Conservation (phyloP, 2,888 invertebrate species). For the Phyllotreta cruciferae region DNA sequence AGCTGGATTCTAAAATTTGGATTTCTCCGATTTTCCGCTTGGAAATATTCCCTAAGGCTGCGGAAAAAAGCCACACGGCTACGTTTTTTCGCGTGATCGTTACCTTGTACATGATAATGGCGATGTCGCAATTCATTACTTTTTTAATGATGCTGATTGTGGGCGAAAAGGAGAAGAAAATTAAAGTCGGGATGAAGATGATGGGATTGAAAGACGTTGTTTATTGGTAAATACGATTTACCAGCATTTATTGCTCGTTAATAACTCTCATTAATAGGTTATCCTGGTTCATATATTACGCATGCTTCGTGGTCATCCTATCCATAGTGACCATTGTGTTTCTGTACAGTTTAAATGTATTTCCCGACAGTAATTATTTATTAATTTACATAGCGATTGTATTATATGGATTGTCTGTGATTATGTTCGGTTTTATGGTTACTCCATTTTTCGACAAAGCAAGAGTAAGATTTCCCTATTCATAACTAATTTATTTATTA, state of each 20-base stretch:
- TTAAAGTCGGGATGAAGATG: constrained; percentile 86
- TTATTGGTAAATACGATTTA: constrained; percentile 70
- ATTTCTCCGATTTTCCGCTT: constrained; percentile 68
- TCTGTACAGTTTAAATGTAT: constrained; percentile 74
- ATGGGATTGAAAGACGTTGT: constrained; percentile 83
- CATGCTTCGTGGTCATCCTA: constrained; percentile 71
- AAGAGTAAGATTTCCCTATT: constrained; percentile 64
- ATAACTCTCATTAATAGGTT: constrained; percentile 66
- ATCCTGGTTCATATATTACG: constrained; percentile 83
- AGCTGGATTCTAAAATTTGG: background rate
- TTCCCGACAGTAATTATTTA: constrained; percentile 78
- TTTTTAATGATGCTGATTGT: constrained; percentile 82
- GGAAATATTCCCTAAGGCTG: constrained; percentile 76
- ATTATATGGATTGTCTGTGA: constrained; percentile 80
- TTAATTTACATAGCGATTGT: constrained; percentile 79
- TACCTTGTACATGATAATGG: constrained; percentile 85
- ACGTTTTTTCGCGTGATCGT: constrained; percentile 75
- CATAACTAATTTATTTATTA: background rate
- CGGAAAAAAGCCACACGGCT: constrained; percentile 79
- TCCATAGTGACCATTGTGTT: constrained; percentile 75
- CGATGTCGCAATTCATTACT: constrained; percentile 81
- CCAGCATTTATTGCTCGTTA: constrained; percentile 1
- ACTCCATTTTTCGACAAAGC: constrained; percentile 88
- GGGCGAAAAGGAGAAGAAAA: constrained; percentile 86
- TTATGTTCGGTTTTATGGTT: constrained; percentile 82